Evolutionary conservation across 2,888 invertebrate genomes (phyloP).

Genomic region (Agonopterix arenella): DNA sequence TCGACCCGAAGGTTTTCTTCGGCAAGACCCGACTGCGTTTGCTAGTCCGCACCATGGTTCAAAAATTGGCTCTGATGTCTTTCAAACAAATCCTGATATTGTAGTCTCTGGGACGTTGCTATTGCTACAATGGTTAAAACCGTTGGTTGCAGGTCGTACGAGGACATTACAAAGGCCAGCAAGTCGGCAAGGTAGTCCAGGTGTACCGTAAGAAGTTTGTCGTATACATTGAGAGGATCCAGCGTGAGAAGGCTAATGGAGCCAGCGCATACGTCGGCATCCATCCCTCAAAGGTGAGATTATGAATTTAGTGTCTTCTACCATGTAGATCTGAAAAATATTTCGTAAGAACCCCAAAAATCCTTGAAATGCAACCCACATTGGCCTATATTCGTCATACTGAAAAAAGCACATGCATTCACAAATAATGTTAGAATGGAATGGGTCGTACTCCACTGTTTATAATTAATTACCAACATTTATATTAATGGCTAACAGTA

Average conservation of each 20-base stretch:
- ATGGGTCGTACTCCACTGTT: too few species aligned
- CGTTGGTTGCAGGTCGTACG: slow-evolving; percentile 86
- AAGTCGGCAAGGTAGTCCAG: slow-evolving; percentile 98
- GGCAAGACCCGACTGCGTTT: slow-evolving; percentile 28
- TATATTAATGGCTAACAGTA: too few species aligned
- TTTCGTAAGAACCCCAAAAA: too few species aligned
- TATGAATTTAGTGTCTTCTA: neutral
- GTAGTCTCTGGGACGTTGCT: neutral
- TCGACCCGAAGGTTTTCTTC: slow-evolving; percentile 65
- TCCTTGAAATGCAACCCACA: too few species aligned
- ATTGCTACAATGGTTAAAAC: neutral
- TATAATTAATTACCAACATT: too few species aligned
- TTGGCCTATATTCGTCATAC: too few species aligned
- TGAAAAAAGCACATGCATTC: too few species aligned
- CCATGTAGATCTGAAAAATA: too few species aligned
- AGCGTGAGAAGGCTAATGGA: slow-evolving; percentile 99
- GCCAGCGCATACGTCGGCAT: slow-evolving; percentile 99
- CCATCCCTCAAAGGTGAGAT: slow-evolving; percentile 95
- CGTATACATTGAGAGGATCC: slow-evolving; percentile 99
- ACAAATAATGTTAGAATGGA: too few species aligned
- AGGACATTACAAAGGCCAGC: slow-evolving; percentile 99
- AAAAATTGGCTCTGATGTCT: slow-evolving; percentile 69
- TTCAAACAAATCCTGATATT: slow-evolving; percentile 13
- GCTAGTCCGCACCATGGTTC: slow-evolving; percentile 68
- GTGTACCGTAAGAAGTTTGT: slow-evolving; percentile 99